These are phyloP conservation scores for Ianthella basta DNA, from an alignment of 37 sponge, comb jelly and placozoan species.

Conservation along the genomic window DNA sequence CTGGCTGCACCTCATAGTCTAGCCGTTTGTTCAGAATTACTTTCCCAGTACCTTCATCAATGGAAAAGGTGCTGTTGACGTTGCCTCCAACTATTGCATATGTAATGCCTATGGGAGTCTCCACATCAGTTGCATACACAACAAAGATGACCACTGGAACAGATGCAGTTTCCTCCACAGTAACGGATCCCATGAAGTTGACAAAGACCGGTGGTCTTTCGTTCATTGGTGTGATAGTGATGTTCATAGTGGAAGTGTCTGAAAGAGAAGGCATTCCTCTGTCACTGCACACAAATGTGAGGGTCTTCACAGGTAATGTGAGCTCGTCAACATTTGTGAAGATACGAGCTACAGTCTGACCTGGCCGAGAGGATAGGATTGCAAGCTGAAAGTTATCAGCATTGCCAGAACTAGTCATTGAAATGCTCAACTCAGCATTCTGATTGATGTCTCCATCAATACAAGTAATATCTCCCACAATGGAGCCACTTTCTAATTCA, in stretches of 20 bases:
- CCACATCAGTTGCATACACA: conserved; percentile 55
- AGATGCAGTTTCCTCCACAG: conserved; percentile 46
- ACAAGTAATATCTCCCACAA: not conserved
- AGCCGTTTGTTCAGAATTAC: conserved; percentile 33
- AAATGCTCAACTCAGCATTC: not conserved
- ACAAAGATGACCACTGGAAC: conserved; percentile 11
- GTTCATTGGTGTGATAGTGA: not conserved
- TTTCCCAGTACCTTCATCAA: conserved; percentile 46
- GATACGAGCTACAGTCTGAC: not conserved
- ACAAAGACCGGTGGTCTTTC: conserved; percentile 18
- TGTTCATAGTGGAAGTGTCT: not conserved
- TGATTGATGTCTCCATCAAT: not conserved
- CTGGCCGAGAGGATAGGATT: not conserved
- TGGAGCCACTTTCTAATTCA: not conserved
- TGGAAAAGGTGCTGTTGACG: conserved; percentile 39
- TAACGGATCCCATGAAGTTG: not conserved
- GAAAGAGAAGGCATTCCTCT: not conserved
- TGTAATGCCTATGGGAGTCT: not conserved
- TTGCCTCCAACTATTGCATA: conserved; percentile 70
- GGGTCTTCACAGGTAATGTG: not conserved
- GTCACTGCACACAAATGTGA: conserved; percentile 29
- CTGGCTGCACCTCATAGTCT: conserved; percentile 46
- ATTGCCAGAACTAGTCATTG: not conserved
- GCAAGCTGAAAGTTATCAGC: conserved; percentile 1
- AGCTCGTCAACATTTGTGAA: not conserved